Base-by-base conservation (phyloP, 2,888 invertebrate species). In the Mechanitis mazaeus region DNA sequence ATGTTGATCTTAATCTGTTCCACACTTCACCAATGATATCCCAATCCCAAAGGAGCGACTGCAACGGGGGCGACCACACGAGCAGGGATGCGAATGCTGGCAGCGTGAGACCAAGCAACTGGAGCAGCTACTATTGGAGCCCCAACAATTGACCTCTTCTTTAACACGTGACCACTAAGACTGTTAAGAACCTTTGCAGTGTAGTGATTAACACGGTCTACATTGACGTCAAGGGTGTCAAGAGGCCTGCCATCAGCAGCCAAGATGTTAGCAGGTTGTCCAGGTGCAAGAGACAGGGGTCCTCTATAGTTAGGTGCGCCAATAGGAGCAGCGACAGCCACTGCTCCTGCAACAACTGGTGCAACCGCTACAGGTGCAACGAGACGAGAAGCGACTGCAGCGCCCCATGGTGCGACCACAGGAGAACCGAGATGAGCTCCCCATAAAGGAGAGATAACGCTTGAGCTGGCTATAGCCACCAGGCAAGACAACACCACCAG, bases 401-500 rank as follows among this genome's bases (percentile, higher is more conserved):
- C 71, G 2, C 54, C 59, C 60, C 55, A 64, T 54, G 71, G 70
- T 35, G 63, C 58, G 45, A 55, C 64, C 53, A 67, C 62, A 45
- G 60, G 64, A 9, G 42, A 42, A 42, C 42, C 42, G 9, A 42
- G 11, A 7, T 7, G 42, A n/a, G 65, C 59, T 20, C 61, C 64
- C 62, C 59, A 58, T 56, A 69, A 59, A 3, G 69, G 71, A 6
- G 69, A 71, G 55, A 83, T 61, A 58, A 87, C 87, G 55, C 77
- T 84, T 71, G 93, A 92, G 57, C 87, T 88, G 72, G 85, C 92
- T 65, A 92, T 75, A 76, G 92, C 92, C 73, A 93, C 75, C 68
- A 93, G 83, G 77, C 91, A 91, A 76, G 91, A 92, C 91, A 93
- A 92, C 85, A 92, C 92, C 91, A 92, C 91, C 91, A 90, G 80